Evolutionary conservation across 2,797 vertebrate species (phyloP).

Genomic region (Ciconia nigra): DNA sequence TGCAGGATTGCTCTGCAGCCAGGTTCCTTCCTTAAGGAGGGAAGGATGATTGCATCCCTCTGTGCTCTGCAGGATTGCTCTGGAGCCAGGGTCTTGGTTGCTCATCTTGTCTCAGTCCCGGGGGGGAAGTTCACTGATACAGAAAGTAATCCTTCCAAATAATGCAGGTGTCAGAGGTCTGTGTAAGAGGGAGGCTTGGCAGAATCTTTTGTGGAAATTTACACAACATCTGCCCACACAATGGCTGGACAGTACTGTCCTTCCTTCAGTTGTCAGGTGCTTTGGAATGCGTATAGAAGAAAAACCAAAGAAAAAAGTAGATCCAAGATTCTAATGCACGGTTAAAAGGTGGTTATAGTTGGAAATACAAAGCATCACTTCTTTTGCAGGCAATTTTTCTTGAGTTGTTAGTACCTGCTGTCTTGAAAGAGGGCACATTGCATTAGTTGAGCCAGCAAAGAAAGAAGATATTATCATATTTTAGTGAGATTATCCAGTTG

Average conservation of each 20-base stretch:
- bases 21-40: neutral
- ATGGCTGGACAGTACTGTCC: constrained; percentile 34
- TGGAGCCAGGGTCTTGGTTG: neutral
- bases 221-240: constrained; percentile 52
- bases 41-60: neutral
- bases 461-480: neutral
- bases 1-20: neutral
- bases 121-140: neutral
- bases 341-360: neutral
- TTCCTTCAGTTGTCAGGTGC: constrained; percentile 64
- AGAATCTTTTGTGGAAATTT: constrained; percentile 41
- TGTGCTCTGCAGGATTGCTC: neutral
- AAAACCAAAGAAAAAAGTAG: neutral
- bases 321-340: neutral
- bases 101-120: constrained; percentile 6
- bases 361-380: neutral
- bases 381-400: neutral
- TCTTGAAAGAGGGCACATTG: neutral
- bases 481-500: neutral
- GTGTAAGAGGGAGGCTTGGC: constrained; percentile 25
- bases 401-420: neutral
- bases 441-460: neutral
- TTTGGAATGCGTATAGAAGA: constrained; percentile 7
- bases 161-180: constrained; percentile 47
- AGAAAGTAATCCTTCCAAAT: constrained; percentile 46